Evolutionary conservation across 2,888 invertebrate genomes (phyloP).

Genomic region (Plemyria rubiginata): DNA sequence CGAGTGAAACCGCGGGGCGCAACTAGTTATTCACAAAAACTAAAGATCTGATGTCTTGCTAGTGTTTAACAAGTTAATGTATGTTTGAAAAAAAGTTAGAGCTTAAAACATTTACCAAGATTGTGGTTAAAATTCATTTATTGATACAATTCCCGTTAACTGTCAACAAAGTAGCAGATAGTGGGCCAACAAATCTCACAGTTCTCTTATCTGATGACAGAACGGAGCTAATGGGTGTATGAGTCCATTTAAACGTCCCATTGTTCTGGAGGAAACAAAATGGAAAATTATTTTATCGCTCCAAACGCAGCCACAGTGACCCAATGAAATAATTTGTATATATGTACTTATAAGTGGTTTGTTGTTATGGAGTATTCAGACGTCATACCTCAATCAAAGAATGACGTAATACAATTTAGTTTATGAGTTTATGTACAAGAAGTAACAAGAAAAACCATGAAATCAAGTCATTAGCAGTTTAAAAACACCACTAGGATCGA

Average conservation of each 20-base stretch:
- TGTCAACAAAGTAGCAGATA: slow-evolving; percentile 32
- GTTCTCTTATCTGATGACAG: slow-evolving; percentile 53
- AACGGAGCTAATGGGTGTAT: slow-evolving; percentile 48
- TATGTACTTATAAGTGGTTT: slow-evolving; percentile 1
- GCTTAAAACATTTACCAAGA: neutral
- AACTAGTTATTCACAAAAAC: too few relatives aligned
- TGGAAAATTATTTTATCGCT: slow-evolving; percentile 41
- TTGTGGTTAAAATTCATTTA: slow-evolving; percentile 4
- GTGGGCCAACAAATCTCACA: slow-evolving; percentile 38
- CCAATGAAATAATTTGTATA: slow-evolving; percentile 18
- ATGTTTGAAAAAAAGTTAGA: too few relatives aligned
- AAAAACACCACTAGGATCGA: too few relatives aligned
- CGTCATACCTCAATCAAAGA: neutral
- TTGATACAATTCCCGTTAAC: slow-evolving; percentile 26
- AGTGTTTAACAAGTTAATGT: too few relatives aligned
- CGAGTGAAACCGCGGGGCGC: too few relatives aligned
- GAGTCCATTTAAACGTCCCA: slow-evolving; percentile 53
- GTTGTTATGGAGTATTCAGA: neutral
- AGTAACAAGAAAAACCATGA: too few relatives aligned
- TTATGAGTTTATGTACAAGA: too few relatives aligned
- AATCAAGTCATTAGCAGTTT: too few relatives aligned
- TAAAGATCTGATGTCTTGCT: too few relatives aligned
- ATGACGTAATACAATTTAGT: neutral
- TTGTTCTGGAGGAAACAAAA: slow-evolving; percentile 46
- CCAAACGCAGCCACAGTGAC: slow-evolving; percentile 19